Base-by-base conservation (phyloP, 2,888 invertebrate species). In the Mycalesis mineus region DNA sequence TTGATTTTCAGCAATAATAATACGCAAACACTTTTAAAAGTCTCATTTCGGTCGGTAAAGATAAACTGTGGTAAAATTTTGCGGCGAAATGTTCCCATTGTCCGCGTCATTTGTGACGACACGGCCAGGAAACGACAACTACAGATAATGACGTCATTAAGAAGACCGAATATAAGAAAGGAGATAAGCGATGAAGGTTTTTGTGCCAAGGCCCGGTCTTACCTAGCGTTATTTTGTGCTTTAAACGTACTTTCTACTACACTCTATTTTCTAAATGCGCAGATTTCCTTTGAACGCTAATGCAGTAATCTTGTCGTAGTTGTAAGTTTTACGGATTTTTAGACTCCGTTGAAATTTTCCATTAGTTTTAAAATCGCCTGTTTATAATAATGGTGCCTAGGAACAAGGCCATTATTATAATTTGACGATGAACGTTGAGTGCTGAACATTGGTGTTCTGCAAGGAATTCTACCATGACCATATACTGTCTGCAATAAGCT, bases 141-240 rank as follows among this genome's bases (percentile, higher is more conserved):
- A 51, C 31, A 41, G 40, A 51, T 51, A 51, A 51, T 51, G 51
- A 51, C 51, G 51, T 51, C 51, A 51, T 51, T 51, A 51, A 29
- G 40, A 22, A 15, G 29, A 39, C 39, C 39, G 29, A 50, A 45
- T 45, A 47, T 47, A 47, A 51, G 51, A 47, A 47, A 17, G 31
- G 29, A 51, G 51, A 51, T 40, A 51, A 51, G 31, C 40, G 37
- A 31, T 31, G 40, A 15, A 51, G 51, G 29, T 40, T 51, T 51
- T 51, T 51, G 51, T 47, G 33, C 47, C 47, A 31, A 47, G 31
- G 47, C 47, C 15, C 47, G 15, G 33, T 31, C 47, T 47, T 15
- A 47, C 47, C 47, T 33, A 17, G 33, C 15, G 14, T 33, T 47
- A 47, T 47, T 15, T 47, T 47, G 15, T 9, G 33, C 47, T 31